These are phyloP conservation scores for Psittacus erithacus DNA, from an alignment of 2,113 vertebrate genomes.

Conservation along the genomic window DNA sequence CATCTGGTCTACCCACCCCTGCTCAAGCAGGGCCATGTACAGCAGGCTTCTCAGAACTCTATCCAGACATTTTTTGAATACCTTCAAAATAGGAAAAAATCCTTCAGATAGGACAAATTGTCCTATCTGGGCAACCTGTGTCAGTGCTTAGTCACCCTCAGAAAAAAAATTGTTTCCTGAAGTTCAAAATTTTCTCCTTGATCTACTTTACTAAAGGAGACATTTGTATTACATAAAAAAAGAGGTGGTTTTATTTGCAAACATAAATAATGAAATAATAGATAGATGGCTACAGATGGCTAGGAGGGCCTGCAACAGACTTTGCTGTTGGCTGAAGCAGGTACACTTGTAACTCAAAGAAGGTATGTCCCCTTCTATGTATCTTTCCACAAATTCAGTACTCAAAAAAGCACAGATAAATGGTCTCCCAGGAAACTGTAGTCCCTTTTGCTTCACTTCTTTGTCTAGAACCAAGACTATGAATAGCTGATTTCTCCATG, in stretches of 20 bases:
- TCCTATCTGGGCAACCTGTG: accelerated
- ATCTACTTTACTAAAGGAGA: background rate
- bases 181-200: background rate
- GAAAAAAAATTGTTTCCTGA: background rate
- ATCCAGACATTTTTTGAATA: background rate
- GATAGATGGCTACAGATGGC: background rate
- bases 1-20: background rate
- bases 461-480: background rate
- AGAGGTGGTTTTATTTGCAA: background rate
- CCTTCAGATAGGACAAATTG: background rate
- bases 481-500: background rate
- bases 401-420: background rate
- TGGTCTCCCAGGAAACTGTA: background rate
- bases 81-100: background rate
- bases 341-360: background rate
- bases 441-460: background rate
- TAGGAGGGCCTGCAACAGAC: background rate
- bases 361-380: background rate
- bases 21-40: background rate
- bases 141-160: background rate
- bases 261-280: background rate
- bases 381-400: background rate
- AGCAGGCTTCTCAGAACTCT: background rate
- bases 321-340: background rate
- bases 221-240: background rate